phyloP scores from a whole-genome alignment of 2,797 vertebrate genomes.

The Clarias platycephalus region DNA sequence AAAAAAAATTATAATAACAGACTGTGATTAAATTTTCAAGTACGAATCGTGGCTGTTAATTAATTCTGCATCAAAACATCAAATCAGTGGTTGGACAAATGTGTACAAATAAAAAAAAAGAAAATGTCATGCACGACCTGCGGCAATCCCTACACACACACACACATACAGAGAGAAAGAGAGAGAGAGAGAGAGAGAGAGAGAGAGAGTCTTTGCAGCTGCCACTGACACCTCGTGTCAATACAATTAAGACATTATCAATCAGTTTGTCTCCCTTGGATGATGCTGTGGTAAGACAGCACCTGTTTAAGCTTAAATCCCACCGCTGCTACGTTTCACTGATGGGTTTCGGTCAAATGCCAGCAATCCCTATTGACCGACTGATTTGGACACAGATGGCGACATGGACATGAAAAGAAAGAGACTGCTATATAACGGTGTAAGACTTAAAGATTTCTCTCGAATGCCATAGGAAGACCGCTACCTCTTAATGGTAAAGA shows the following conservation, averaged over 20 bases:
- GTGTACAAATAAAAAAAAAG: constrained; percentile 26
- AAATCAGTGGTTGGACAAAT: constrained; percentile 37
- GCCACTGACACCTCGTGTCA: constrained; percentile 45
- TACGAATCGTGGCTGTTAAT: constrained; percentile 34
- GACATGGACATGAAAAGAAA: background rate
- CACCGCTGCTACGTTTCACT: constrained; percentile 46
- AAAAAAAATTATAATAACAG: constrained; percentile 15
- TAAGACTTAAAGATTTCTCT: background rate
- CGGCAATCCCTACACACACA: constrained; percentile 28
- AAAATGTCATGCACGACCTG: constrained; percentile 36
- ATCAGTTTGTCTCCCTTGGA: constrained; percentile 50
- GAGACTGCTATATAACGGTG: background rate
- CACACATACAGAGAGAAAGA: constrained; percentile 13
- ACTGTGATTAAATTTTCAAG: constrained; percentile 36
- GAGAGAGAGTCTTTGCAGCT: constrained; percentile 14
- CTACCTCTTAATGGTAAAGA: background rate
- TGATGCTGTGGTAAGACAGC: constrained; percentile 34
- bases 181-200: constrained; percentile 20
- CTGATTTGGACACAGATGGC: background rate
- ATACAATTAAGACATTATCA: constrained; percentile 53
- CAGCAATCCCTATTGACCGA: background rate
- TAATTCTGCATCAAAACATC: constrained; percentile 37
- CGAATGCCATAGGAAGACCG: background rate
- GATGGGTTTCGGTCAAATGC: constrained; percentile 40
- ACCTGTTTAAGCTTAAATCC: constrained; percentile 45